Percentiles rank a stretch among this genome's conserved stretches.
Conservation (phyloP, 1,140 invertebrate genomes). For the Drosophila subobscura region DNA sequence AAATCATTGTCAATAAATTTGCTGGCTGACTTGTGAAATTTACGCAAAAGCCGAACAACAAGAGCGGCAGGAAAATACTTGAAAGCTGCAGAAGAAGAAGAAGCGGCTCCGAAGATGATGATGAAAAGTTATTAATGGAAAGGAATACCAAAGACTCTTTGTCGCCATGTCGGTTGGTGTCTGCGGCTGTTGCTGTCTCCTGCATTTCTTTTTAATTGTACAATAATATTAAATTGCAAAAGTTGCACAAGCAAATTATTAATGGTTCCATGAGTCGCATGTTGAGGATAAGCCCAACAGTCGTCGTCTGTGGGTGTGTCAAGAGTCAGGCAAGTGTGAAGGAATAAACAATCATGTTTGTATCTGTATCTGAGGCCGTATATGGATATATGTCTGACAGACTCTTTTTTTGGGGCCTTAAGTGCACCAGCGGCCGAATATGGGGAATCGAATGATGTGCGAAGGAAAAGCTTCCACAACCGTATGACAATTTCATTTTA, state of each 20-base stretch:
- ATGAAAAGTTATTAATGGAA: conserved; percentile 50
- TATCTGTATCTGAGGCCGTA: conserved; percentile 28
- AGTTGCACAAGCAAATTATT: conserved; percentile 59
- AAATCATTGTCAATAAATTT: conserved; percentile 73
- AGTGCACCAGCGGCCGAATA: conserved; percentile 51
- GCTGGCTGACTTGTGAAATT: conserved; percentile 49
- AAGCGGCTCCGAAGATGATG: neutral
- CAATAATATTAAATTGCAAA: conserved; percentile 79
- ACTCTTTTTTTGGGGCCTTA: conserved; percentile 39
- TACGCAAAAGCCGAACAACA: conserved; percentile 26
- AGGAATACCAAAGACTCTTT: conserved; percentile 43
- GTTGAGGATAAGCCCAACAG: conserved; percentile 49
- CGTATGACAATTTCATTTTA: conserved; percentile 45
- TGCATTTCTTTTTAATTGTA: conserved; percentile 70
- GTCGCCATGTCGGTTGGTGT: conserved; percentile 19
- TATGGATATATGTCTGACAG: conserved; percentile 40
- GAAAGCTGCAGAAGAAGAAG: neutral
- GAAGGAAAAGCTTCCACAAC: conserved; percentile 29
- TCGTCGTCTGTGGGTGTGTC: conserved; percentile 58
- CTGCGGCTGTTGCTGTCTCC: conserved; percentile 22
- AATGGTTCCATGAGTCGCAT: conserved; percentile 51
- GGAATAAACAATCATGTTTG: conserved; percentile 49
- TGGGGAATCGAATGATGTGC: conserved; percentile 54
- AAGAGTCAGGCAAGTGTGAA: conserved; percentile 58
- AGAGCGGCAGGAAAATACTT: neutral